Evolutionary conservation across 1,140 invertebrate species (phyloP), one percentile per base, ranked within the genome.

Genomic region (Gryllus bimaculatus): DNA sequence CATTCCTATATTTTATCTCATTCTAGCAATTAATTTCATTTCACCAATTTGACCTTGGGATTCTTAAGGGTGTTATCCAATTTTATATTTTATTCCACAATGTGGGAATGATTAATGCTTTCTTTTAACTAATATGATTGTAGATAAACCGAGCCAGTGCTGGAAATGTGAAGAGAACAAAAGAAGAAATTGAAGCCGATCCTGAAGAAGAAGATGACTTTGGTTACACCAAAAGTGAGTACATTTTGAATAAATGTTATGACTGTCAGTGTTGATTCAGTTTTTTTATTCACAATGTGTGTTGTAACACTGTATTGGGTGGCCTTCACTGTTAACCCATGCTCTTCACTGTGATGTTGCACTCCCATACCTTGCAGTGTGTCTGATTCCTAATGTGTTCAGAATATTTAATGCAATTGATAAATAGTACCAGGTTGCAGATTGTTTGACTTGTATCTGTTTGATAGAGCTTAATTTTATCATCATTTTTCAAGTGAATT

Each of bases 151-250:
- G 94, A 81, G 93, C 93, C 4, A 96, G 95, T 84, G 96, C 96
- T 7, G 95, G 92, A 0, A 94, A 94, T 82, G 89, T 95, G 1
- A 94, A 92, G 84, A 86, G 93, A 77, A 90, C 89, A 74, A 93
- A 92, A 86, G 90, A 92, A 82, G 94, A 96, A 86, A 92, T 90
- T 75, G 90, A 89, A 21, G 90, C 90, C 0, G 95, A 97, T 85
- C 88, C 90, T 10, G 95, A 97, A 83, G 86, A 93, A 83, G 95
- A 97, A 85, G 95, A 97, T 83, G 91, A 94, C 79, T 98, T 93
- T 86, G 96, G 96, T 48, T 98, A 98, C 86, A 98, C 96, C 8
- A 87, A 87, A 83, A 93, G 96, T 98, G 88, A 94, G 93, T 92
- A 77, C 39, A 13, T 8, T 73, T n/a, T 73, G 39, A 21, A 18